Percentiles rank a stretch among this genome's conserved stretches.
Evolutionary conservation across 2,888 invertebrate species (phyloP).

Genomic region (Axea sp.): DNA sequence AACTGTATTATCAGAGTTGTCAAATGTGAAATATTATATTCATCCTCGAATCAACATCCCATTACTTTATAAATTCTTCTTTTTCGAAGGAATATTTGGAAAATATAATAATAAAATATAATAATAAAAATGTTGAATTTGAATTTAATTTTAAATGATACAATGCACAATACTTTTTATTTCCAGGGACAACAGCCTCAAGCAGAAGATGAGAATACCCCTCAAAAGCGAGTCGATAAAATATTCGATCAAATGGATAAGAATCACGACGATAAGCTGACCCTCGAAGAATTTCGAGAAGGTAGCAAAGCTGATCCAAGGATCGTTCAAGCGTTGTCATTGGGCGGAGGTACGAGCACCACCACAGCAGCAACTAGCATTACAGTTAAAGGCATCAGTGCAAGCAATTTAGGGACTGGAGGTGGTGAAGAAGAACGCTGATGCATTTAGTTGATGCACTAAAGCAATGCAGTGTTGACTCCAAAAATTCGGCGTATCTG

Average conservation of each 20-base stretch:
- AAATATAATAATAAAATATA: too few species aligned
- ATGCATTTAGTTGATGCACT: too few species aligned
- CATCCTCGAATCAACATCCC: too few species aligned
- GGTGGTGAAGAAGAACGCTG: conserved; percentile 47
- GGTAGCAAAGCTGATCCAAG: conserved; percentile 99
- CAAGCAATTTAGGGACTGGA: conserved; percentile 20
- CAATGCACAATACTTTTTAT: too few species aligned
- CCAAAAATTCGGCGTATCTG: conserved; percentile 29
- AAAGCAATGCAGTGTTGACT: conserved; percentile 13
- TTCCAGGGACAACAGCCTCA: conserved; percentile 93
- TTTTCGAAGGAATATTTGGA: too few species aligned
- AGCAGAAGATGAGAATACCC: conserved; percentile 94
- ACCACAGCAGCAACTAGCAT: conserved; percentile 34
- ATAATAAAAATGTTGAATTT: too few species aligned
- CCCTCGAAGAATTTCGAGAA: conserved; percentile 97
- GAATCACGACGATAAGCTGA: conserved; percentile 97
- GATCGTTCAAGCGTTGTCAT: conserved; percentile 96
- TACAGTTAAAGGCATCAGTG: conserved; percentile 30
- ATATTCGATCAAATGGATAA: conserved; percentile 99
- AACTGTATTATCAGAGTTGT: too few species aligned
- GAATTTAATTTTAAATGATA: too few species aligned
- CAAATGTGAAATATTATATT: too few species aligned
- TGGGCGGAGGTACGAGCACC: conserved; percentile 83
- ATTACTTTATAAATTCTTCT: too few species aligned
- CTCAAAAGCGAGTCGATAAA: conserved; percentile 97